These are phyloP conservation scores for Eupelmus urozonus DNA, from an alignment of 2,888 invertebrate genomes.

Conservation along the genomic window DNA sequence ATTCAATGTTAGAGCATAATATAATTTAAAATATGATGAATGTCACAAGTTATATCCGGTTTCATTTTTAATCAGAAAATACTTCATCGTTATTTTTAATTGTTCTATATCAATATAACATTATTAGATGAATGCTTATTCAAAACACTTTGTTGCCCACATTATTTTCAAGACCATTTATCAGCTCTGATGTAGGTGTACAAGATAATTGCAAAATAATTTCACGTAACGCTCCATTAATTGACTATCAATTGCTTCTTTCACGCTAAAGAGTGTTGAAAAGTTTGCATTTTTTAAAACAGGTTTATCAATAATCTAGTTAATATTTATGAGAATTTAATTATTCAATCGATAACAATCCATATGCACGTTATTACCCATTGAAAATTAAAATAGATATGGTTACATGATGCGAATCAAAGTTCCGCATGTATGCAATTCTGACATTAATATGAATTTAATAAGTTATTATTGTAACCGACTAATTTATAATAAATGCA, in stretches of 20 bases:
- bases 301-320: conserved; percentile 8
- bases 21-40: no score
- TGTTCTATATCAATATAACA: no score
- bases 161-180: background rate
- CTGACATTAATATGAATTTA: no score
- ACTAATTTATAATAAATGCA: no score
- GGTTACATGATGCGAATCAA: no score
- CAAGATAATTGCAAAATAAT: conserved; percentile 6
- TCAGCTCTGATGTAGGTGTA: conserved; percentile 13
- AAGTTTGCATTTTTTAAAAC: background rate
- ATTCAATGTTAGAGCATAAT: no score
- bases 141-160: conserved; percentile 13
- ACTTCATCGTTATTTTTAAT: no score
- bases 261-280: background rate
- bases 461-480: no score
- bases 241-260: background rate
- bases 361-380: conserved; percentile 20
- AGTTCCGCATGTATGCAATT: no score
- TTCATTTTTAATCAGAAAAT: no score
- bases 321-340: background rate
- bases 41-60: no score
- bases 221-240: background rate
- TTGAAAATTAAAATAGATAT: no score
- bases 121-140: background rate
- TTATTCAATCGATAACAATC: background rate